Percentiles rank a stretch among this genome's conserved stretches.
Conservation (phyloP, 2,888 invertebrate genomes). For the Oligia latruncula region DNA sequence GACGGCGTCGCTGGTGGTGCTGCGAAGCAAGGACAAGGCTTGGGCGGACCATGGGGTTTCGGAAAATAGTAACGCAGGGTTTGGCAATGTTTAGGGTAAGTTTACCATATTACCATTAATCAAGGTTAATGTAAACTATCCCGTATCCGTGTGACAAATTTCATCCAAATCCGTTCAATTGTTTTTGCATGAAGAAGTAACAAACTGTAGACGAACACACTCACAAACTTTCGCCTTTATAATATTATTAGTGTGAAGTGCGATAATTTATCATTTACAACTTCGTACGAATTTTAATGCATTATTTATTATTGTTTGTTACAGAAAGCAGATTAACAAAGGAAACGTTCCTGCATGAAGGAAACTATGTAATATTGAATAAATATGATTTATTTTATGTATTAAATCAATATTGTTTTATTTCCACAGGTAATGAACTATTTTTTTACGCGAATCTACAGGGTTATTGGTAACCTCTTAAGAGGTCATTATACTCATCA, state of each 20-base stretch:
- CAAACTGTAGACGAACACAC: no score
- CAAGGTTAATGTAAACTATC: no score
- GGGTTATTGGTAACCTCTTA: no score
- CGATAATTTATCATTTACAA: not conserved
- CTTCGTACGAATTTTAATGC: not conserved
- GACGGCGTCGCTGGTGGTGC: not conserved
- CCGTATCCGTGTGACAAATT: no score
- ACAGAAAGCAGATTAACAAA: not conserved
- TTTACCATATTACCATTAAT: not conserved
- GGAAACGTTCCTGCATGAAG: not conserved
- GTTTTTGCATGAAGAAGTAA: no score
- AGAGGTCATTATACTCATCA: no score
- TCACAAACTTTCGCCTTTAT: no score
- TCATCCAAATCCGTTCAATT: no score
- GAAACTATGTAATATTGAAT: not conserved
- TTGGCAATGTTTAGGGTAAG: not conserved
- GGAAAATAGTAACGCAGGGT: not conserved
- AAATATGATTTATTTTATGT: not conserved
- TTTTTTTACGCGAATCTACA: no score
- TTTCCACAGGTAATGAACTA: not conserved
- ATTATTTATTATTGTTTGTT: constrained; percentile 10
- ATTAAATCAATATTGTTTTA: not conserved
- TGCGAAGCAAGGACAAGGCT: not conserved
- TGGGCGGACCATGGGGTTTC: accelerated
- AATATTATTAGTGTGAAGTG: no score